Base-by-base conservation (phyloP, 2,888 invertebrate species). In the Scaptomyza polygonia region DNA sequence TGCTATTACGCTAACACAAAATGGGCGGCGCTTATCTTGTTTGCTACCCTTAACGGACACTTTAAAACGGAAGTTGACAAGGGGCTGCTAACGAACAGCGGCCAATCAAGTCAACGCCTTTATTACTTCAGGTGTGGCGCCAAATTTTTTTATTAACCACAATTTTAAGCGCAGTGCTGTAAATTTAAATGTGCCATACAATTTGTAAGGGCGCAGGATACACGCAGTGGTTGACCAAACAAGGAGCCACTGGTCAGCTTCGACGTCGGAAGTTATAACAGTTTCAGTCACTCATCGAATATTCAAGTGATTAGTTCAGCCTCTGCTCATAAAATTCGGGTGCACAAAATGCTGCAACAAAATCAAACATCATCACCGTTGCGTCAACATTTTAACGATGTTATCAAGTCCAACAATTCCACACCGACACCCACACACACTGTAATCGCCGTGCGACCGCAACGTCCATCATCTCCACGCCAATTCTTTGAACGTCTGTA, bases 401-500 rank as follows among this genome's bases (percentile, higher is more conserved):
- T 29, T 18, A 51, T 52, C 16, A 79, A 72, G 6, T 67, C 66
- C 4, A 9, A 62, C 9, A 74, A 42, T 36, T 55, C 57, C 18
- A 52, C 49, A 18, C 36, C 58, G 3, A 62, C 48, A 11, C 34
- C 63, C 21, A 48, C 59, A 40, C 43, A 57, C 5, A 62, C 52
- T 5, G 40, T 59, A 21, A 43, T 65, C 6, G 36, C 51, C 9
- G 40, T 45, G 12, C 32, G 32, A 6, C 74, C 74, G 7, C 87
- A 77, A 47, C 92, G 93, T 18, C 96, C 96, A 0, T 96, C 96
- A 9, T 96, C 96, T 0, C 96, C 96, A 58, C 93, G 96, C 29
- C 95, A 95, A 84, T 96, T 96, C 91, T 96, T 96, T 89, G 95
- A 96, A 51, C 93, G 96, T 58, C 93, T 96, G 40, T 96, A 96